Percentiles rank a stretch among this genome's conserved stretches.
phyloP scores from a whole-genome alignment of 2,113 vertebrate genomes.

The Xiphophorus couchianus region DNA sequence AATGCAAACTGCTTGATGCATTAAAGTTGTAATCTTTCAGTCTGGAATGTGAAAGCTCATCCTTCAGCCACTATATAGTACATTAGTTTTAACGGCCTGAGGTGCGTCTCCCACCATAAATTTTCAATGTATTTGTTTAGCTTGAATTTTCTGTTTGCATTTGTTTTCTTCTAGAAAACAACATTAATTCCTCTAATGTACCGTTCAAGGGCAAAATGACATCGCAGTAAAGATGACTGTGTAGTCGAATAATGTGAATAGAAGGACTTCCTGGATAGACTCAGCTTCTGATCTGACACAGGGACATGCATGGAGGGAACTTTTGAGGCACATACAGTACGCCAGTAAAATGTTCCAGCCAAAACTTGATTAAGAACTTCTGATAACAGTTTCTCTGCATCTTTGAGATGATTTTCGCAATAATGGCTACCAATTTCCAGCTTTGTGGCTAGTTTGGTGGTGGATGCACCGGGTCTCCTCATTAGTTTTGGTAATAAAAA shows the following conservation, averaged over 20 bases:
- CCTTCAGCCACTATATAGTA: slow-evolving; percentile 23
- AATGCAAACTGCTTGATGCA: neutral
- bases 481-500: slow-evolving; percentile 30
- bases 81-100: slow-evolving; percentile 23
- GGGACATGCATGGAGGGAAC: neutral
- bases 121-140: slow-evolving; percentile 31
- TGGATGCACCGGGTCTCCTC: slow-evolving; percentile 53
- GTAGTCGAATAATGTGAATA: slow-evolving; percentile 31
- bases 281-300: slow-evolving; percentile 6
- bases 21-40: slow-evolving; percentile 24
- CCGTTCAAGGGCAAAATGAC: slow-evolving; percentile 38
- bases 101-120: slow-evolving; percentile 8
- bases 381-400: neutral
- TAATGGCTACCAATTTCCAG: slow-evolving; percentile 34
- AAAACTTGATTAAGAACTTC: neutral
- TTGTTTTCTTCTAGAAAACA: slow-evolving; percentile 21
- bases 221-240: slow-evolving; percentile 29
- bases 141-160: slow-evolving; percentile 31
- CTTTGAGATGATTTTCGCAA: slow-evolving; percentile 60
- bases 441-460: slow-evolving; percentile 26
- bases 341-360: slow-evolving; percentile 13
- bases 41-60: slow-evolving; percentile 24
- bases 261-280: slow-evolving; percentile 2
- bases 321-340: neutral
- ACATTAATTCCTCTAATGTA: slow-evolving; percentile 52